Evolutionary conservation across 2,797 vertebrate species (phyloP).

Genomic region (Catostomus latipinnis): DNA sequence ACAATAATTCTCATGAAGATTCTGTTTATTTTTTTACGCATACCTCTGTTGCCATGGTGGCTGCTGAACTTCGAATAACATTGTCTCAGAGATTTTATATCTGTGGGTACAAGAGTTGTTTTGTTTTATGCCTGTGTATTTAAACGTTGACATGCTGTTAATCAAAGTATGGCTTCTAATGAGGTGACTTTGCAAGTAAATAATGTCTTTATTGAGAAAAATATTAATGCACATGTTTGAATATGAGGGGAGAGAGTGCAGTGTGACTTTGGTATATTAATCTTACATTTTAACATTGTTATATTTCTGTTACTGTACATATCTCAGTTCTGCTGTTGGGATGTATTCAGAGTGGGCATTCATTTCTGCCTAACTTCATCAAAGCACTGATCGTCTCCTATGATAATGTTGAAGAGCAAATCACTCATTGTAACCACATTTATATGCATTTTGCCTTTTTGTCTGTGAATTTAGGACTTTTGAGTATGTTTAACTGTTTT

Average conservation of each 20-base stretch:
- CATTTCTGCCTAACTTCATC: constrained; percentile 13
- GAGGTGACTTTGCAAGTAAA: not conserved
- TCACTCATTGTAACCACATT: constrained; percentile 54
- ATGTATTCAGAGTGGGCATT: not conserved
- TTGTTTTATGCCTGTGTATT: constrained; percentile 39
- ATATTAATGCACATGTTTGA: not conserved
- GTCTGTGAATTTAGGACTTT: constrained; percentile 52
- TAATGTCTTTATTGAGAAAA: not conserved
- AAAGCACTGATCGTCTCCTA: constrained; percentile 56
- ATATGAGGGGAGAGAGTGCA: not conserved
- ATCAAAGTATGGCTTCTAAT: not conserved
- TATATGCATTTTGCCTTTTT: constrained; percentile 53
- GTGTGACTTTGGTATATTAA: constrained; percentile 23
- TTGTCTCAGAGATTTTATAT: constrained; percentile 25
- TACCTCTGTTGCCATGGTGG: constrained; percentile 24
- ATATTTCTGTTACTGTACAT: constrained; percentile 8
- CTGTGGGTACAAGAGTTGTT: constrained; percentile 14
- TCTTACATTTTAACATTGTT: constrained; percentile 25
- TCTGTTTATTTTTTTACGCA: not conserved
- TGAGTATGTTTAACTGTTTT: constrained; percentile 51
- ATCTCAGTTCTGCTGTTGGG: constrained; percentile 36
- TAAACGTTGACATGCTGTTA: constrained; percentile 18
- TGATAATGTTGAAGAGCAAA: constrained; percentile 48
- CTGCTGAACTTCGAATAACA: constrained; percentile 34
- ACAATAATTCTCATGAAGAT: not conserved